These are phyloP conservation scores for Cephus pulcher DNA, from an alignment of 2,888 invertebrate genomes.

Conservation along the genomic window DNA sequence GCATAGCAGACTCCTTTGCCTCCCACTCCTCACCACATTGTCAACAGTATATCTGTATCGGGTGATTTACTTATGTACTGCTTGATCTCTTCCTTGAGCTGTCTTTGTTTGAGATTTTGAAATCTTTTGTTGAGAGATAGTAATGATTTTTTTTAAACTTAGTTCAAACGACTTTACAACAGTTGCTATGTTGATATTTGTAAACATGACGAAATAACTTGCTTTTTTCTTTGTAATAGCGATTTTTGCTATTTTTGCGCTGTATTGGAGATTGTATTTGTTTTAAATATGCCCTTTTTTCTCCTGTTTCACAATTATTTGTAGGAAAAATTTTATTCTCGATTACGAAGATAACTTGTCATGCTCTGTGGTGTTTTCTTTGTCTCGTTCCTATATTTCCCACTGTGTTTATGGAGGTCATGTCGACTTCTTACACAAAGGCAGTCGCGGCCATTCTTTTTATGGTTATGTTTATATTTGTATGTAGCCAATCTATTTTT, in stretches of 20 bases:
- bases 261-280: background rate
- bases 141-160: background rate
- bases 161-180: background rate
- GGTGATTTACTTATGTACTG: background rate
- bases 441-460: background rate
- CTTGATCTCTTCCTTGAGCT: conserved; percentile 10
- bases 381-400: background rate
- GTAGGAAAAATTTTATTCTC: background rate
- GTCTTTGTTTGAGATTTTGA: conserved; percentile 7
- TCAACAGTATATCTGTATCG: background rate
- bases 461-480: background rate
- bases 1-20: conserved; percentile 15
- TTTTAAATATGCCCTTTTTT: background rate
- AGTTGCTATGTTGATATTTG: background rate
- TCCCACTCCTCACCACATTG: conserved; percentile 7
- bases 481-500: background rate
- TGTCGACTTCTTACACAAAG: background rate
- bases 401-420: background rate
- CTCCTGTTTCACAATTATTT: background rate
- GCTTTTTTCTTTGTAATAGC: background rate
- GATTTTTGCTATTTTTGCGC: background rate
- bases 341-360: background rate
- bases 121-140: background rate
- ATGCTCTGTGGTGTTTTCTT: background rate
- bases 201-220: background rate